Evolutionary conservation across 2,797 vertebrate species (phyloP).

Genomic region (Enteromius trimaculatus): DNA sequence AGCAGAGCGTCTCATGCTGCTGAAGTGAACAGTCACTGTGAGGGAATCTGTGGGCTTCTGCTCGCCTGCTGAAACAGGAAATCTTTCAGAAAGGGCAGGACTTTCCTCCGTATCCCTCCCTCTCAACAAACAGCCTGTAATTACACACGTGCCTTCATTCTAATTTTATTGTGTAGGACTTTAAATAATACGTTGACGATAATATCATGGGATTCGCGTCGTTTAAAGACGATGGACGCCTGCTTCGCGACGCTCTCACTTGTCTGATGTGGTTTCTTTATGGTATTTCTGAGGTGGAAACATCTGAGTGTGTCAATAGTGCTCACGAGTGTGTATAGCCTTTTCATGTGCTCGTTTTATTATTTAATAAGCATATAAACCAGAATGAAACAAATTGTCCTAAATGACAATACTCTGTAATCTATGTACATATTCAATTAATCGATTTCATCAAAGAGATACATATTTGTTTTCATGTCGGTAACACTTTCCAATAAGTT

Average conservation of each 20-base stretch:
- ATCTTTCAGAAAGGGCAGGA: constrained; percentile 64
- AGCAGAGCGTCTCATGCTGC: constrained; percentile 15
- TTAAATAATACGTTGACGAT: constrained; percentile 54
- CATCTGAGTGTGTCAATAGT: background rate
- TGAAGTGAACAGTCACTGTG: constrained; percentile 26
- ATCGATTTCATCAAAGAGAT: background rate
- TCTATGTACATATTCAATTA: background rate
- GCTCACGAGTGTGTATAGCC: background rate
- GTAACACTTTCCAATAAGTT: background rate
- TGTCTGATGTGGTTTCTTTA: background rate
- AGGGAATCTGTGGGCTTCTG: constrained; percentile 32
- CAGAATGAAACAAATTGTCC: background rate
- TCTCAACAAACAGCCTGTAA: constrained; percentile 46
- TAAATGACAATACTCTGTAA: background rate
- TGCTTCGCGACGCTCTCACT: background rate
- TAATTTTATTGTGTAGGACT: constrained; percentile 44
- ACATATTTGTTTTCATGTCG: background rate
- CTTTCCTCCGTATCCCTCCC: constrained; percentile 56
- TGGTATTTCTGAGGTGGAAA: background rate
- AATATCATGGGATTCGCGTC: constrained; percentile 16
- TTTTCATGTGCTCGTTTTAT: background rate
- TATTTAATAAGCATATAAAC: background rate
- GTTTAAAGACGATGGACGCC: background rate
- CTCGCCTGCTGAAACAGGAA: constrained; percentile 59
- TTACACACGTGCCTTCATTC: constrained; percentile 49